These are phyloP conservation scores for Metellina segmentata DNA, from an alignment of 2,888 invertebrate genomes.

Conservation along the genomic window DNA sequence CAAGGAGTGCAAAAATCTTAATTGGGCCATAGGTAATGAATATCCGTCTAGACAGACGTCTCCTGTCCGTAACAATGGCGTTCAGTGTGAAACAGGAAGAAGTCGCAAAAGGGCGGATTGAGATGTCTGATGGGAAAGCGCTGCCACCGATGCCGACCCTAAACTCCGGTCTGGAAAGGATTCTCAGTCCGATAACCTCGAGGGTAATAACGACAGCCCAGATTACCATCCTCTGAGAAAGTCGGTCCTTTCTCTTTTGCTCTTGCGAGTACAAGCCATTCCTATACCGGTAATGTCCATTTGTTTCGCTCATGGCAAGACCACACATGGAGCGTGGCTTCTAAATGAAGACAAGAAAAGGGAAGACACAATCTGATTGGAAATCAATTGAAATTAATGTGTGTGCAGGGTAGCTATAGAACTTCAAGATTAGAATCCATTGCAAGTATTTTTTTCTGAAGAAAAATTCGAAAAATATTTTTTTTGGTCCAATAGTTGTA, in stretches of 20 bases:
- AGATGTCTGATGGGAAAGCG: neutral
- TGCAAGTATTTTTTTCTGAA: no score
- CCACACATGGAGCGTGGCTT: no score
- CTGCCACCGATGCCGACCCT: neutral
- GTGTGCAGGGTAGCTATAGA: no score
- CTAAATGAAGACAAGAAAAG: no score
- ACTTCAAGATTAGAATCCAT: no score
- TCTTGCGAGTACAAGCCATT: neutral
- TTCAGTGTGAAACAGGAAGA: slow-evolving; percentile 25
- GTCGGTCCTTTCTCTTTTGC: neutral
- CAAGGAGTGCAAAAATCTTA: slow-evolving; percentile 65
- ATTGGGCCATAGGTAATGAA: slow-evolving; percentile 75
- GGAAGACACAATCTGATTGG: no score
- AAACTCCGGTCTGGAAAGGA: slow-evolving; percentile 6
- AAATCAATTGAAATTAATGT: no score
- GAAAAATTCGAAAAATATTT: no score
- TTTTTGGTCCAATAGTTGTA: no score
- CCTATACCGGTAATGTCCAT: neutral
- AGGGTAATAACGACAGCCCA: slow-evolving; percentile 13
- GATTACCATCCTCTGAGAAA: slow-evolving; percentile 26
- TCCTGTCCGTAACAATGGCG: slow-evolving; percentile 39
- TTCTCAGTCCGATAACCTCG: slow-evolving; percentile 30
- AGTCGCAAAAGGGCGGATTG: neutral
- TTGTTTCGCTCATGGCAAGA: no score
- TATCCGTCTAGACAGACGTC: slow-evolving; percentile 67